Evolutionary conservation across 1,140 invertebrate species (phyloP).

Genomic region (Oedothorax gibbosus): DNA sequence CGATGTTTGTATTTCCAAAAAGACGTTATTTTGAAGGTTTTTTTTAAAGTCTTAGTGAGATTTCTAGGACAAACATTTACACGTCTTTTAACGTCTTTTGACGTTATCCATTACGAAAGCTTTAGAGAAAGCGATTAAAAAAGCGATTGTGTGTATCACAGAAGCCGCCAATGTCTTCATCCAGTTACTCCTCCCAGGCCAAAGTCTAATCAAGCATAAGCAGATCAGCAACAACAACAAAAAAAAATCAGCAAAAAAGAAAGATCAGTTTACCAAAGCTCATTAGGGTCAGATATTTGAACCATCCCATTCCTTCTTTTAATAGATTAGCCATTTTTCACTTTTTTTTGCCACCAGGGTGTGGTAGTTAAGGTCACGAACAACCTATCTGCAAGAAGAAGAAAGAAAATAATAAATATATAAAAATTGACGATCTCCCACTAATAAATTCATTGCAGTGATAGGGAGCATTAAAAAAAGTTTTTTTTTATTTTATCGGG

Average conservation of each 20-base stretch:
- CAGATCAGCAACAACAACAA: conserved; percentile 22
- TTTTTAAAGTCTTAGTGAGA: too few species aligned
- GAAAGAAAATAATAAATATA: neutral
- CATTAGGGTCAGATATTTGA: conserved; percentile 41
- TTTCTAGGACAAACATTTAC: too few species aligned
- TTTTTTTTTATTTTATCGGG: neutral
- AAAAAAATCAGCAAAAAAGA: conserved; percentile 1
- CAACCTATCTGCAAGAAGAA: neutral
- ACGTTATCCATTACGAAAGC: too few species aligned
- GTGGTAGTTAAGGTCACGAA: conserved; percentile 37
- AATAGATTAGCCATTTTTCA: conserved; percentile 50
- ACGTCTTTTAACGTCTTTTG: too few species aligned
- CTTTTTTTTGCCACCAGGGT: conserved; percentile 10
- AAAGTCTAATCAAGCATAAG: conserved; percentile 7
- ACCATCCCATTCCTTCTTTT: conserved; percentile 18
- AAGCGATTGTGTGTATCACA: conserved; percentile 22
- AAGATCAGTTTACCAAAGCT: conserved; percentile 43
- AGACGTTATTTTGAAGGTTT: too few species aligned
- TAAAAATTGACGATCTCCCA: neutral
- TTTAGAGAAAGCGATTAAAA: too few species aligned
- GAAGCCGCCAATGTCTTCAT: conserved; percentile 34
- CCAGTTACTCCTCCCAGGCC: conserved; percentile 7
- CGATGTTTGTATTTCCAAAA: too few species aligned
- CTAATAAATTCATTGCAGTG: conserved; percentile 56
- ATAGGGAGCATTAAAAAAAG: conserved; percentile 45